Evolutionary conservation across 2,888 invertebrate genomes (phyloP).

Genomic region (Perithous albicinctus): DNA sequence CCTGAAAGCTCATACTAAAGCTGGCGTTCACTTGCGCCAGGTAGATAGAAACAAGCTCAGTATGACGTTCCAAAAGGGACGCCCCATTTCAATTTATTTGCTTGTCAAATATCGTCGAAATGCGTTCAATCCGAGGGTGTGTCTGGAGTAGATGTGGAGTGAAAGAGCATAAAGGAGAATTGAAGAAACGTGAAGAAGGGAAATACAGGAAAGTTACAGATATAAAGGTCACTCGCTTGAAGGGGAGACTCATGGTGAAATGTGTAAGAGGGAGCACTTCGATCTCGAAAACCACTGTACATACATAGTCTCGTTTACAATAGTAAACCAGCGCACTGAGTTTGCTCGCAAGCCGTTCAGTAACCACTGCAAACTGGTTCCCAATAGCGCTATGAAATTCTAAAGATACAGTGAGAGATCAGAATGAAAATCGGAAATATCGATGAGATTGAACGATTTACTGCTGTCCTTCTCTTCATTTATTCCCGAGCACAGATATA

Average conservation of each 20-base stretch:
- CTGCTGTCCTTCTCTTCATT: slow-evolving; percentile 2
- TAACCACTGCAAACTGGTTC: neutral
- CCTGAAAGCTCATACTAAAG: neutral
- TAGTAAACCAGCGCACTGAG: slow-evolving; percentile 1
- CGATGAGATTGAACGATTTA: slow-evolving; percentile 32
- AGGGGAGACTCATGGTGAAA: slow-evolving; percentile 1
- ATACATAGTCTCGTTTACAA: neutral
- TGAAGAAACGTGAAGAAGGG: slow-evolving; percentile 10
- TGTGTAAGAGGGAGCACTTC: slow-evolving; percentile 15
- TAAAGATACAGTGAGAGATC: neutral
- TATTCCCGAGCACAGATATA: neutral
- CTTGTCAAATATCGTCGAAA: slow-evolving; percentile 64
- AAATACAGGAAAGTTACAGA: slow-evolving; percentile 8
- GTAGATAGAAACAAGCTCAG: slow-evolving; percentile 41
- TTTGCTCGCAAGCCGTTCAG: neutral
- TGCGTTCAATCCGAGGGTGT: slow-evolving; percentile 45
- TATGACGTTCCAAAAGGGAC: neutral
- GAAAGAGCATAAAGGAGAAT: slow-evolving; percentile 26
- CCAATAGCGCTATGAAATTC: neutral
- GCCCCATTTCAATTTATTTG: slow-evolving; percentile 65
- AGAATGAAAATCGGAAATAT: slow-evolving; percentile 67
- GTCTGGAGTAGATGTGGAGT: slow-evolving; percentile 43
- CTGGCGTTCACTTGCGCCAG: neutral
- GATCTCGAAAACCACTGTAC: slow-evolving; percentile 7
- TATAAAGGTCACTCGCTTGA: neutral